Base-by-base conservation (phyloP, 1,140 invertebrate genomes). In the Protaetia brevitarsis region DNA sequence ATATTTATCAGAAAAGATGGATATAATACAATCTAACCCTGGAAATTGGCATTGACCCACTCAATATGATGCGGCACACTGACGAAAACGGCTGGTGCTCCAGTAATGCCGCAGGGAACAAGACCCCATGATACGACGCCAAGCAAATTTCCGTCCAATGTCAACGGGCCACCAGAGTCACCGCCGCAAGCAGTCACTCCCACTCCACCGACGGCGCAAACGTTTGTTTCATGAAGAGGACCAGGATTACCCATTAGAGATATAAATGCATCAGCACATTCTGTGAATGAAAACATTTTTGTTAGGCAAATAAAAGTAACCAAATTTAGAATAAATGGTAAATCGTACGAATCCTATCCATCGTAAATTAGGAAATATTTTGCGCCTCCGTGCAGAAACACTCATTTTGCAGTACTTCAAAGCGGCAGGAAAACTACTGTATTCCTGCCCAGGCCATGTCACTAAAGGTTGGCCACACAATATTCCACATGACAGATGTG, bases 51-150 rank as follows among this genome's bases (percentile, higher is more conserved):
- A 19, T 45, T 41, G 7, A 68, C 65, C 57, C 57, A 68, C 10
- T 82, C 76, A 13, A 84, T 65, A 71, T 85, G 88, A 11, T 81
- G 71, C 0, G 85, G 83, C 1, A 89, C 85, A 68, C 83, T 83
- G 0, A 88, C 87, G 72, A 87, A 91, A 0, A 91, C 84, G 0
- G 88, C 87, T 16, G 90, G 90, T 1, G 82, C 78, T 13, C 85
- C 83, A 69, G 75, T 77, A 19, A 77, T 69, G 2, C 88, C 88
- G 70, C 89, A 90, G 67, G 90, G 91, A 34, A 85, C 81, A 28
- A 86, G 78, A 10, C 90, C 90, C 88, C 89, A 92, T 1, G 89
- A 92, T 0, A 91, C 89, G n/a, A 91, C 77, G 16, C 91, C 91
- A 64, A 91, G 72, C 65, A 82, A 37, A 11, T 78, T 71, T 19